Base-by-base conservation (phyloP, 1,140 invertebrate genomes). In the Drosophila auraria region DNA sequence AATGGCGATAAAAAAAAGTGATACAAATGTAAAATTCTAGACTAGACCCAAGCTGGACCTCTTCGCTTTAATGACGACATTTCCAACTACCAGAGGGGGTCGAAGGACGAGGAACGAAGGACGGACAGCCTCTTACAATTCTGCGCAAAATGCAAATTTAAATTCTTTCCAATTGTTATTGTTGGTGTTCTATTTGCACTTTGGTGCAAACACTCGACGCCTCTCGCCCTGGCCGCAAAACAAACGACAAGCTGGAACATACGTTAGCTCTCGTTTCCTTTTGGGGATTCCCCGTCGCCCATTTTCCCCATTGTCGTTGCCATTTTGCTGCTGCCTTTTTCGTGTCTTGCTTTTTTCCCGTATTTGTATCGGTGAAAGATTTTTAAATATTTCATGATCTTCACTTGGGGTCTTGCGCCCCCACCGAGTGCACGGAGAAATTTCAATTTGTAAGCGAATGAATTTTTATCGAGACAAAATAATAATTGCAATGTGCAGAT, bases 81-180 rank as follows among this genome's bases (percentile, higher is more conserved):
- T 57, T 74, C 33, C 38, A 56, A 25, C 40, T 9, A 11, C 36
- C 23, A 36, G 50, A 44, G 33, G 23, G 30, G 27, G 49, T 47
- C 30, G 30, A 33, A 36, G 47, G 11, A 15, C 15, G 15, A 9
- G 27, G 51, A 7, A 15, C 15, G 15, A 9, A 17, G 51, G 11
- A 15, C 12, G 15, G 15, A 36, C 14, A 30, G 58, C 40, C 58
- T 60, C 78, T 74, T 65, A 76, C 65, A 56, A 75, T 90, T 82
- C 77, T 79, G 84, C 78, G 86, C 79, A 86, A 89, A 89, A 89
- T 89, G 86, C 79, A 89, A 89, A 89, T 89, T 89, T 89, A 89
- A 89, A 89, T 91, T 89, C 86, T 90, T 91, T 90, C 83, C 87
- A 89, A 89, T 91, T 89, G 86, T 89, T 89, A 89, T 91, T 89